Conservation (phyloP, 2,797 vertebrate species). For the Gallirallus australis region DNA sequence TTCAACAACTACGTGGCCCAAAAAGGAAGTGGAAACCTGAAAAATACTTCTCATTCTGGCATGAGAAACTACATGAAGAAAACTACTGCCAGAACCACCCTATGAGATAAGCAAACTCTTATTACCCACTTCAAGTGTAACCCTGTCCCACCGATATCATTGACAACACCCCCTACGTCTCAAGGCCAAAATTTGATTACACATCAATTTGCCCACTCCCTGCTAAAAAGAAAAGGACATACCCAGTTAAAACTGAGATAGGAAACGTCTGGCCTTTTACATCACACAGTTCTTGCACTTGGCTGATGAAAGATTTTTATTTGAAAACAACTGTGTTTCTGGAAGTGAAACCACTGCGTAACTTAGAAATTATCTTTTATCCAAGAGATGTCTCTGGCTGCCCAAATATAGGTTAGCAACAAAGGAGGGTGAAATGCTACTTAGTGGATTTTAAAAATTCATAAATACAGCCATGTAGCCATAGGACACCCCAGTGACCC, state of each 20-base stretch:
- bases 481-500: background rate
- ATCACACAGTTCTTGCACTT: background rate
- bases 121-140: background rate
- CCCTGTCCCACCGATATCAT: background rate
- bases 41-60: conserved; percentile 14
- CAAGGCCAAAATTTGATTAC: background rate
- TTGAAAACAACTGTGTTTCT: background rate
- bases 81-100: background rate
- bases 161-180: background rate
- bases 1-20: background rate
- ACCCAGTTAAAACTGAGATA: background rate
- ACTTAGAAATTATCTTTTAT: background rate
- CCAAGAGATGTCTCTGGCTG: background rate
- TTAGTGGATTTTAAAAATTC: conserved; percentile 31
- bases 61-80: background rate
- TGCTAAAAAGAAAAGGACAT: background rate
- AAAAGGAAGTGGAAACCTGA: conserved; percentile 40
- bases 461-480: conserved; percentile 23
- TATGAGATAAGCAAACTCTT: background rate
- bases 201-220: background rate
- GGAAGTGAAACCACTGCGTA: conserved; percentile 10
- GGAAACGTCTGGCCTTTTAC: background rate
- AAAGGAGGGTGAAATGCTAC: background rate
- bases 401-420: conserved; percentile 10
- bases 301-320: background rate